These are phyloP conservation scores for Drosophila repletoides DNA, from an alignment of 1,140 invertebrate genomes.

Conservation along the genomic window DNA sequence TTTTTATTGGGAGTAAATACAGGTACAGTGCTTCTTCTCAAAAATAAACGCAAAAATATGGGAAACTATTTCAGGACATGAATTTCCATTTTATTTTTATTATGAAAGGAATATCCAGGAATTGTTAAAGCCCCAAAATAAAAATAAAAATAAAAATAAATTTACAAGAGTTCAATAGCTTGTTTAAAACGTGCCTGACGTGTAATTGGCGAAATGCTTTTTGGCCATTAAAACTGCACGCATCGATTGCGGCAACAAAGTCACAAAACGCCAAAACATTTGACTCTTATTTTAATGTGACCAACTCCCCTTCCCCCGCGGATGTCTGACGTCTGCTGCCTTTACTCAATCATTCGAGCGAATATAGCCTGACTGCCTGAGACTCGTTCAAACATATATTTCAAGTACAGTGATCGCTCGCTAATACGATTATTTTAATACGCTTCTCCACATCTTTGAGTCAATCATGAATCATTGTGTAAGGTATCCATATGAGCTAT, in stretches of 20 bases:
- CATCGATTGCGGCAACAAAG: slow-evolving; percentile 51
- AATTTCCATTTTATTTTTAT: not conserved
- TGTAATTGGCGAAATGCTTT: slow-evolving; percentile 53
- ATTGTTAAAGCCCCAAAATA: not conserved
- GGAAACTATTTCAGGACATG: not conserved
- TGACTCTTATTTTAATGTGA: slow-evolving; percentile 58
- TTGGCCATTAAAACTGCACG: slow-evolving; percentile 70
- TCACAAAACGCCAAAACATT: slow-evolving; percentile 41
- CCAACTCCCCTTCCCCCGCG: not conserved
- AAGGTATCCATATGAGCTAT: no score
- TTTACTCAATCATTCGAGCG: slow-evolving; percentile 52
- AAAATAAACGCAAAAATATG: not conserved
- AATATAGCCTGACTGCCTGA: slow-evolving; percentile 24
- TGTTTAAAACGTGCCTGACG: slow-evolving; percentile 23
- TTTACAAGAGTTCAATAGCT: not conserved
- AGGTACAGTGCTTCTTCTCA: no score
- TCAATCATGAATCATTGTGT: no score
- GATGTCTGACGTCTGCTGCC: slow-evolving; percentile 12
- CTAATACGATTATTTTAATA: no score
- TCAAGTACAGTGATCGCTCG: no score
- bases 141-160: no score
- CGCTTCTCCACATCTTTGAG: no score
- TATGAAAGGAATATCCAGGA: not conserved
- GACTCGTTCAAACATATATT: not conserved
- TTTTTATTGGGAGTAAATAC: no score